A percentile compares a stretch with the other conserved stretches of the same genome.
Evolutionary conservation across 2,888 invertebrate genomes (phyloP).

Genomic region (Oscheius onirici): DNA sequence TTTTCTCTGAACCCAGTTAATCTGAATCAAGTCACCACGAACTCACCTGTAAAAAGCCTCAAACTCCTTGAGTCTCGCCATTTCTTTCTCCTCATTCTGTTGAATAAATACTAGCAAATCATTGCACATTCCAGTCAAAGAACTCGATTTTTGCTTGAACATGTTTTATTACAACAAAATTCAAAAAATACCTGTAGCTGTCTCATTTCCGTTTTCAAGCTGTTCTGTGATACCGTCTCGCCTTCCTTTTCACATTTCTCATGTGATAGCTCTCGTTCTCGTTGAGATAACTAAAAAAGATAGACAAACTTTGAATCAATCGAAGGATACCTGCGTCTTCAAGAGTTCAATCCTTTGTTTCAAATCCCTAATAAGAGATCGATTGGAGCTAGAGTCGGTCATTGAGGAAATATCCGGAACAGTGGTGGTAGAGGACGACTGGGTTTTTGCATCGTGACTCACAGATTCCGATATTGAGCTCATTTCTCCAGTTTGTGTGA

Average conservation of each 20-base stretch:
- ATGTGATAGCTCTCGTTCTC: conserved; percentile 20
- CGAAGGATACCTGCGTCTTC: conserved; percentile 25
- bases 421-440: conserved; percentile 14
- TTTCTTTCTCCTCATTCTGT: conserved; percentile 24
- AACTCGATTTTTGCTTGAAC: conserved; percentile 20
- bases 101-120: conserved; percentile 13
- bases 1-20: conserved; percentile 6
- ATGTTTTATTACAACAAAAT: background rate
- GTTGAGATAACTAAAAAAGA: conserved; percentile 24
- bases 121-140: conserved; percentile 20
- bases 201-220: conserved; percentile 8
- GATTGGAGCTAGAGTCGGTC: conserved; percentile 9
- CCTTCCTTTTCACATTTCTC: conserved; percentile 33
- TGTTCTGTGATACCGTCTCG: background rate
- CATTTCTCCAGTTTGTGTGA: too few relatives aligned
- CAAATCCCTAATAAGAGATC: conserved; percentile 16
- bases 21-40: background rate
- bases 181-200: conserved; percentile 21
- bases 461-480: conserved; percentile 17
- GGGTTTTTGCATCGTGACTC: background rate
- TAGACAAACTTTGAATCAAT: background rate
- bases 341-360: conserved; percentile 16
- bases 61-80: conserved; percentile 1
- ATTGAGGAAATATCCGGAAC: conserved; percentile 30
- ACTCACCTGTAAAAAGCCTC: conserved; percentile 27